Base-by-base conservation (phyloP, 2,888 invertebrate species). In the Bursaphelenchus okinawaensis region DNA sequence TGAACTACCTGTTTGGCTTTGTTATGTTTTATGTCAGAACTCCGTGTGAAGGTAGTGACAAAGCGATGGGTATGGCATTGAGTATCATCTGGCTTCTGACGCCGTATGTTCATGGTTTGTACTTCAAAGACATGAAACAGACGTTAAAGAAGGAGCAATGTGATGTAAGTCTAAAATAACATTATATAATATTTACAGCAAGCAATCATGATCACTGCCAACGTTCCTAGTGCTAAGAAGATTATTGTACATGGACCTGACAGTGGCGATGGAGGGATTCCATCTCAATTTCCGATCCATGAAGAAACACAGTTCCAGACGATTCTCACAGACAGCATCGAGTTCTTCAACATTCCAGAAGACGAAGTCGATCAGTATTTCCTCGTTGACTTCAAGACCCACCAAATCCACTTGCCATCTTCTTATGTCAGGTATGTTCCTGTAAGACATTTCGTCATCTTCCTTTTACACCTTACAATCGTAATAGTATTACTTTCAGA, bases 51-150 rank as follows among this genome's bases (percentile, higher is more conserved):
- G 91, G 92, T 55, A 93, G 93, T 0, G 93, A 94, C 80, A 90
- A 92, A 75, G 88, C 93, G 55, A 92, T 96, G 68, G 93, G 93
- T 7, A 90, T 93, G 20, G 96, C 96, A 0, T 86, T 98, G 1
- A 93, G 94, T 0, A 89, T 98, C 63, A 85, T 96, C 1, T 96
- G 96, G 94, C 92, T 94, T 91, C 90, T 96, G 24, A 94, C 95
- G 0, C 96, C 98, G 76, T 93, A 93, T 83, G 95, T 98, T 0
- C 93, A 96, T 81, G 96, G 96, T 20, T 93, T 99, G 67, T 95
- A 94, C 90, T 96, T 99, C 83, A 99, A 99, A 85, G 98, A 99
- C 85, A 86, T 99, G 23, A 99, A 98, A 82, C 96, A 98, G 85
- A 96, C 96, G 72, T 85, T 99, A 70, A 88, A 96, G 62, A 98